Percentiles rank a stretch among this genome's conserved stretches.
phyloP scores from a whole-genome alignment of 2,797 vertebrate genomes.

The Lophotriccus pileatus region DNA sequence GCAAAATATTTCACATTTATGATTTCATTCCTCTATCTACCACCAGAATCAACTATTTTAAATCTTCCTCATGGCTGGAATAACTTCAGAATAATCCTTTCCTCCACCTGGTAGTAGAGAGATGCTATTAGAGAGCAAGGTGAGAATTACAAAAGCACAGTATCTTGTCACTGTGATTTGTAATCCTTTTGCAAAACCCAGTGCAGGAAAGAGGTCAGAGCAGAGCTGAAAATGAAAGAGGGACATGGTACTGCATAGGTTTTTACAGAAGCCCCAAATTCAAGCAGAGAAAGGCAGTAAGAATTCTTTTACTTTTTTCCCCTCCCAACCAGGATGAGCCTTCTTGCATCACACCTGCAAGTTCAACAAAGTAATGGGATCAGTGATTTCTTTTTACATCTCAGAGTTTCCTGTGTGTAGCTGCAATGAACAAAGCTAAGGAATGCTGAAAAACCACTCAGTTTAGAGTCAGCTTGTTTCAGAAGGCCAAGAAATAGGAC shows the following conservation, averaged over 20 bases:
- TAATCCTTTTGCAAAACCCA: not conserved
- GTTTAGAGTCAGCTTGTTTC: not conserved
- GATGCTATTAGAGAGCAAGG: not conserved
- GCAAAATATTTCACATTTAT: not conserved
- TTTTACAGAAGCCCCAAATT: not conserved
- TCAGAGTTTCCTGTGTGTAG: not conserved
- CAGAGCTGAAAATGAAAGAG: constrained; percentile 7
- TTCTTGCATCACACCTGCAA: not conserved
- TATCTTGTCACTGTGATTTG: not conserved
- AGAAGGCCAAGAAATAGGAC: not conserved
- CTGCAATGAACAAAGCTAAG: not conserved
- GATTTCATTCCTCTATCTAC: not conserved
- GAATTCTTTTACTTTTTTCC: not conserved
- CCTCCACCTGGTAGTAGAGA: not conserved
- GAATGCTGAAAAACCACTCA: not conserved
- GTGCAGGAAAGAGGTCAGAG: not conserved
- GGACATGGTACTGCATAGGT: not conserved
- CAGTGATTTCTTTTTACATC: not conserved
- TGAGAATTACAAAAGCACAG: not conserved
- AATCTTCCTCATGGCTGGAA: not conserved
- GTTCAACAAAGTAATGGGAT: not conserved
- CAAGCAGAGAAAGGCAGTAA: not conserved
- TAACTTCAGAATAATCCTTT: not conserved
- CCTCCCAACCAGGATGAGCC: not conserved
- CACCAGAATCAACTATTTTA: not conserved